phyloP scores from a whole-genome alignment of 2,797 vertebrate species.

The Brachyrhaphis roseni region DNA sequence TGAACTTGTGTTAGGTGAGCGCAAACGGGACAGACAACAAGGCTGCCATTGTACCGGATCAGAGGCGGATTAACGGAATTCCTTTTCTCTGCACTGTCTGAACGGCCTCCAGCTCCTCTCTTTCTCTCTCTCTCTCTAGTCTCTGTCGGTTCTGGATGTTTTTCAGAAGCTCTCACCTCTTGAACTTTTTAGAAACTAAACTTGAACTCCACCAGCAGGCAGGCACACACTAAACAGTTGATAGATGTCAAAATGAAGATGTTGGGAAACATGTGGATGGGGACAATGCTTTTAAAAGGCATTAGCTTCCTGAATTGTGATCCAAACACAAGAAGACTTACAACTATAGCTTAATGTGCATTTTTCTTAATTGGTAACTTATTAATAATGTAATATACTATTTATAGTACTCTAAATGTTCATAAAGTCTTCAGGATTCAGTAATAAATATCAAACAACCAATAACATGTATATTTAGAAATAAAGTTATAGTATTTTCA shows the following conservation, averaged over 20 bases:
- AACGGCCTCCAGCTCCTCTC: constrained; percentile 71
- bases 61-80: constrained; percentile 85
- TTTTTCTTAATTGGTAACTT: neutral
- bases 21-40: constrained; percentile 84
- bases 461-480: neutral
- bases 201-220: neutral
- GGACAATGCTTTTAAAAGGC: constrained; percentile 6
- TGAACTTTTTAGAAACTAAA: constrained; percentile 41
- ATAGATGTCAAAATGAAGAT: constrained; percentile 24
- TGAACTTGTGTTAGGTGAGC: constrained; percentile 75
- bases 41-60: constrained; percentile 86
- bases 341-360: neutral
- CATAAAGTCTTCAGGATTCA: neutral
- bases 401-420: neutral
- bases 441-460: neutral
- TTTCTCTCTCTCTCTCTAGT: constrained; percentile 4
- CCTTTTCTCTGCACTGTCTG: constrained; percentile 79
- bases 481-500: neutral
- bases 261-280: constrained; percentile 55
- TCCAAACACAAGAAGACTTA: neutral
- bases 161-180: constrained; percentile 28
- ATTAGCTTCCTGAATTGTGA: neutral
- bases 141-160: constrained; percentile 42
- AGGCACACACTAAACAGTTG: neutral
- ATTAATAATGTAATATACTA: neutral